These are phyloP conservation scores for Coelopa pilipes DNA, from an alignment of 2,888 invertebrate genomes.

Conservation along the genomic window DNA sequence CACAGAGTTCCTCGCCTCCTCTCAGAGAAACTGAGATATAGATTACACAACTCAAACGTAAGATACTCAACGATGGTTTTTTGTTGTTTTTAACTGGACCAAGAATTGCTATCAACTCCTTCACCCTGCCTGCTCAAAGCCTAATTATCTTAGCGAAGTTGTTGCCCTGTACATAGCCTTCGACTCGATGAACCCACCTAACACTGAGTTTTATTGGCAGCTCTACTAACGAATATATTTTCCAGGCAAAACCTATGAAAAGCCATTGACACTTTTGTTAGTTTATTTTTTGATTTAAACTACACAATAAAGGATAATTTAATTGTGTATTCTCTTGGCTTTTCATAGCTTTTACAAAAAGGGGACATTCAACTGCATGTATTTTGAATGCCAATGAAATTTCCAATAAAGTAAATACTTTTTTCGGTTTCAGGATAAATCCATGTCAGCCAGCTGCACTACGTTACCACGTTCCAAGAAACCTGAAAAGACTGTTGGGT, in stretches of 20 bases:
- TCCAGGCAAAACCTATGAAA: not conserved
- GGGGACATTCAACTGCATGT: not conserved
- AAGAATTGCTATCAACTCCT: slow-evolving; percentile 13
- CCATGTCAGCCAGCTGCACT: slow-evolving; percentile 65
- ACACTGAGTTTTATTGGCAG: slow-evolving; percentile 19
- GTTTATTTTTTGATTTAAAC: slow-evolving; percentile 6
- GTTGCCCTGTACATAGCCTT: slow-evolving; percentile 8
- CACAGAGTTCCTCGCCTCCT: not conserved
- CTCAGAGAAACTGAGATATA: slow-evolving; percentile 35
- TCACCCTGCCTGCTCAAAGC: slow-evolving; percentile 19
- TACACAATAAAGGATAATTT: not conserved
- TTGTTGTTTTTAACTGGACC: not conserved
- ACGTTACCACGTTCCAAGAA: slow-evolving; percentile 66
- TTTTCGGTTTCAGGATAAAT: slow-evolving; percentile 61
- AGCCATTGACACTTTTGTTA: not conserved
- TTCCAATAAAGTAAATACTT: slow-evolving; percentile 26
- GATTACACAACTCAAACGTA: slow-evolving; percentile 14
- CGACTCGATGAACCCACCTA: not conserved
- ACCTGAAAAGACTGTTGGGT: slow-evolving; percentile 57
- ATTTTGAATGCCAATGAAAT: slow-evolving; percentile 16
- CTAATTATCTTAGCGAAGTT: slow-evolving; percentile 1
- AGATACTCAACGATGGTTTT: not conserved
- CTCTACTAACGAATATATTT: slow-evolving; percentile 24
- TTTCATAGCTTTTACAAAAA: not conserved
- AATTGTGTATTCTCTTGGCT: not conserved